Base-by-base conservation (phyloP, 2,888 invertebrate genomes). In the Ichneumoninae sp. region DNA sequence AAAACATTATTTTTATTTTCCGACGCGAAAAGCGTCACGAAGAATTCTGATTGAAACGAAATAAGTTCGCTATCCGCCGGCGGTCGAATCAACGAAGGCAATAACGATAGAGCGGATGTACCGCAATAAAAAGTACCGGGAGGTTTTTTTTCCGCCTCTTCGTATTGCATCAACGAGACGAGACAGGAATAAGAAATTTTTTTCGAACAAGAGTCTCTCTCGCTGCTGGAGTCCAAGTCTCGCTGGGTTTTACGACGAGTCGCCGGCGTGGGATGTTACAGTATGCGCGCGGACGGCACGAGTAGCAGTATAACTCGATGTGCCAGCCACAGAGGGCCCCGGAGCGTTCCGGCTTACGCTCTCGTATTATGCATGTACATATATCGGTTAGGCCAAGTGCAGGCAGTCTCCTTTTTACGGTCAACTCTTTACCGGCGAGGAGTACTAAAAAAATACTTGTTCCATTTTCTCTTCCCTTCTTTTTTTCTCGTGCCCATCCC, bases 171-270 rank as follows among this genome's bases (percentile, higher is more conserved):
- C 10, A 54, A 19, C 3, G 68, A 47, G 30, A 79, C 33, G 57
- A n/a, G 69, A 52, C 16, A 19, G 22, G 78, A 70, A 83, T 69
- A 74, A 83, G 54, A 83, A 63, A 22, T 57, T 57, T 44, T 22
- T 52, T 54, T 26, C 70, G 79, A 74, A 83, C 44, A 70, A 81
- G 30, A 36, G 60, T 22, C 70, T 33, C 36, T 40, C 19, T 36
- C 52, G 40, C 65, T 54, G 47, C 52, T 19, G 52, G n/a, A 54
- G 40, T 57, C 66, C 26, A 74, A 69, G 80, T 36, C 69, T 50
- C 74, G 74, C 83, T 83, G 70, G 33, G 70, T 83, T 79, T 83
- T 83, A 83, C 65, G 83, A 83, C 83, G 65, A 79, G 74, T 70
- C 63, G 69, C 74, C 30, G 52, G 68, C 63, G 65, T 69, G 63